phyloP scores from a whole-genome alignment of 2,113 vertebrate genomes.

The Hippocampus guttulatus region DNA sequence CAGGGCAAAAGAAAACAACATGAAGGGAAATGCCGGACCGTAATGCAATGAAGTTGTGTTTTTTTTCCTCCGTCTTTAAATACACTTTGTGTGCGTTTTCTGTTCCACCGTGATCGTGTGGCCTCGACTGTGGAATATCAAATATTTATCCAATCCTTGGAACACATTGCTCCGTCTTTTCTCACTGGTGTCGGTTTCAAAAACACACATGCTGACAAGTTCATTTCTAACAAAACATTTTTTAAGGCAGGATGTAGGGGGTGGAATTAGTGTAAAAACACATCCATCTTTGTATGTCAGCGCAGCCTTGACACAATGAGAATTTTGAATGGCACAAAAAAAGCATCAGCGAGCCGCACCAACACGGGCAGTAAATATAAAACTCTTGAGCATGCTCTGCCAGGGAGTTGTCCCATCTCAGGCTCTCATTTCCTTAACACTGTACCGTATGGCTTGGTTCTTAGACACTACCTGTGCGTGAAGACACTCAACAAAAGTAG shows the following conservation, averaged over 20 bases:
- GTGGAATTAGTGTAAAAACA: conserved; percentile 24
- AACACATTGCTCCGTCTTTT: conserved; percentile 44
- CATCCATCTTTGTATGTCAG: conserved; percentile 53
- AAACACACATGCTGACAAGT: conserved; percentile 59
- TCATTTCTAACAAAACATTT: conserved; percentile 52
- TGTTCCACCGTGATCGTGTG: conserved; percentile 43
- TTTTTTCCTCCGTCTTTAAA: conserved; percentile 26
- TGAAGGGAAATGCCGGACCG: conserved; percentile 11
- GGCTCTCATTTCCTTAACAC: background rate
- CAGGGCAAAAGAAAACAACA: conserved; percentile 38
- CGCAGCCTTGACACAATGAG: conserved; percentile 28
- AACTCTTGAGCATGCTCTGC: background rate
- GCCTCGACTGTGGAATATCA: conserved; percentile 54
- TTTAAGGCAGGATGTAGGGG: conserved; percentile 13
- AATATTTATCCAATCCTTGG: conserved; percentile 65
- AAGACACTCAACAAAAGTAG: background rate
- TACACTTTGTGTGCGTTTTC: conserved; percentile 40
- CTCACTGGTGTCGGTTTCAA: conserved; percentile 60
- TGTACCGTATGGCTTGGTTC: background rate
- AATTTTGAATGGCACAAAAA: conserved; percentile 21
- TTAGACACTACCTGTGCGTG: background rate
- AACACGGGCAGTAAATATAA: background rate
- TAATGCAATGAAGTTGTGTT: conserved; percentile 39
- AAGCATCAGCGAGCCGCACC: conserved; percentile 13
- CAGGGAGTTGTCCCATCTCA: background rate